Evolutionary conservation across 1,140 invertebrate genomes (phyloP).

Genomic region (Drosophila rhopaloa): DNA sequence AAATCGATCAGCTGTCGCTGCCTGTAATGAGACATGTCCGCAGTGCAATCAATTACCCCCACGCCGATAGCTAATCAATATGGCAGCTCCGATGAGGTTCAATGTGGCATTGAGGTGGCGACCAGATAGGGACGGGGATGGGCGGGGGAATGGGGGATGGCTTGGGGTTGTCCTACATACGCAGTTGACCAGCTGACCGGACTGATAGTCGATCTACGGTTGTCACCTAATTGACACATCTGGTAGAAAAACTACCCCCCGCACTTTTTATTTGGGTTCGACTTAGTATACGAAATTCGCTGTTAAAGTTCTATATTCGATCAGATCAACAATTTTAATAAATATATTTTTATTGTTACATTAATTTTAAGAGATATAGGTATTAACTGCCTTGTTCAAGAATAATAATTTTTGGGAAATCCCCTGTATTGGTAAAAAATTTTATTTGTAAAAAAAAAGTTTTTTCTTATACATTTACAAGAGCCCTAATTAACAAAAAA

Average conservation of each 20-base stretch:
- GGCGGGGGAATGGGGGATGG: background rate
- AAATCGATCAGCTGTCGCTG: conserved; percentile 76
- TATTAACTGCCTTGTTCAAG: too few relatives aligned
- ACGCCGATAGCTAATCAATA: conserved; percentile 71
- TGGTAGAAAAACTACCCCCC: background rate
- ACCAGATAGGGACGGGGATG: background rate
- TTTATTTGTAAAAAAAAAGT: too few relatives aligned
- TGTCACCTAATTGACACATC: conserved; percentile 33
- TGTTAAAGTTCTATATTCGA: background rate
- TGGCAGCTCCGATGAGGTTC: conserved; percentile 39
- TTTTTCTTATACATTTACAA: too few relatives aligned
- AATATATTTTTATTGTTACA: too few relatives aligned
- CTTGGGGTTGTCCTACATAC: conserved; percentile 40
- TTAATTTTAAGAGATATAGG: too few relatives aligned
- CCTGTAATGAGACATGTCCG: conserved; percentile 64
- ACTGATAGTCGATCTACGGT: conserved; percentile 27
- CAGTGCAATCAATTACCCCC: conserved; percentile 69
- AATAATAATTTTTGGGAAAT: too few relatives aligned
- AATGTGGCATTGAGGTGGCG: conserved; percentile 35
- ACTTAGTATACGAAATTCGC: background rate
- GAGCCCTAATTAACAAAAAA: background rate
- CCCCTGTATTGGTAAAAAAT: too few relatives aligned
- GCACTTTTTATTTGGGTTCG: background rate
- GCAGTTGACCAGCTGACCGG: conserved; percentile 51
- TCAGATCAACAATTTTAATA: background rate